Evolutionary conservation across 64 coral and sea anemone genomes (phyloP).

Genomic region (Porites lutea): DNA sequence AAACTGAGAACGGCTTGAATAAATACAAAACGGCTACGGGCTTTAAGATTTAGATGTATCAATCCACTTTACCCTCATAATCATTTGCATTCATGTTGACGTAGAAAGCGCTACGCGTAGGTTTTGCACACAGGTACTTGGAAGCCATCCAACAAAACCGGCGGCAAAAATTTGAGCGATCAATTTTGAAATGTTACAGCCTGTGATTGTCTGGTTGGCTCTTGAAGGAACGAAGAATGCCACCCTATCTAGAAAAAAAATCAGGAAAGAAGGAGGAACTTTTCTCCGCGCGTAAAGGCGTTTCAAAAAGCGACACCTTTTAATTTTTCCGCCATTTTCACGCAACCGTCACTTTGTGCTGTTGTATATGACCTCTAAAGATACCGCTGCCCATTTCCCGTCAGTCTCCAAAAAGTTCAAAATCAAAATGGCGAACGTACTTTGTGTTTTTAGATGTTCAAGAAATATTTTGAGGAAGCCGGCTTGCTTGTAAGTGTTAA

Average conservation of each 20-base stretch:
- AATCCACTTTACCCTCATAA: background rate
- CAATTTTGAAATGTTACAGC: no score
- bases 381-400: background rate
- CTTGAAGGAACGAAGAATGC: background rate
- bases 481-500: constrained; percentile 12
- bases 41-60: background rate
- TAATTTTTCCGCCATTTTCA: constrained; percentile 39
- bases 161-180: no score
- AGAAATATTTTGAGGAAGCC: constrained; percentile 9
- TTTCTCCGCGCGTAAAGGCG: no score
- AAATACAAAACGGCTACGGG: no score
- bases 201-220: background rate
- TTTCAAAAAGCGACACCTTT: background rate
- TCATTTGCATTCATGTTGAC: background rate
- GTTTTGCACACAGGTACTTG: constrained; percentile 36
- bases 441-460: background rate
- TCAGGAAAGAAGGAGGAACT: no score
- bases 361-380: background rate
- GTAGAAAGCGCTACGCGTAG: background rate
- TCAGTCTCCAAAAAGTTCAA: background rate
- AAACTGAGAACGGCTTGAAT: no score
- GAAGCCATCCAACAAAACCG: background rate
- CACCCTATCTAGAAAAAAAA: background rate
- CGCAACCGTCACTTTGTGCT: no score
- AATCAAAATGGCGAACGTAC: constrained; percentile 3